Evolutionary conservation across 2,888 invertebrate species (phyloP), one percentile per base, ranked within the genome.

Genomic region (Embidobia sp.): DNA sequence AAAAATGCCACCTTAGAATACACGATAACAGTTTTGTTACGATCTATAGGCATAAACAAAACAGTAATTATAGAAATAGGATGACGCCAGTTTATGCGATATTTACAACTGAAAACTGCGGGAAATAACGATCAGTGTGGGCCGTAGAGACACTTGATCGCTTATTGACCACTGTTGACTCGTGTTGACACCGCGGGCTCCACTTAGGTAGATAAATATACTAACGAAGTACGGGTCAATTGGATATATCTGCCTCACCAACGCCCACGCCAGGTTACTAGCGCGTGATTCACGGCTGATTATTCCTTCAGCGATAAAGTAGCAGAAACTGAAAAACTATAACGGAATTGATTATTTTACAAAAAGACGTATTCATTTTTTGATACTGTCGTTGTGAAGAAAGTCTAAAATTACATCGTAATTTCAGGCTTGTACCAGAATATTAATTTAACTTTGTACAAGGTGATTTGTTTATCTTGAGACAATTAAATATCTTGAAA

Each of bases 121-220:
- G 66, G 64, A 75, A 77, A 69, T 73, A 75, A 77, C 67, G 82
- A 81, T 81, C 83, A 83, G 87, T 85, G 87, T 87, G 84, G 86
- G 88, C 85, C 81, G 86, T 82, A 80, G 82, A 84, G 85, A 83
- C 84, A 84, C 85, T 86, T 87, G 86, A 88, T 88, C 85, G 87
- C 88, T 88, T 87, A 89, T 88, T 88, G 89, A 88, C 87, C 87
- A 88, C 87, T 88, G 89, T 88, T 88, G 88, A 89, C 88, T 88
- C 82, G 87, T 88, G 89, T 89, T 89, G 88, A 88, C 89, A 88
- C 88, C 88, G 86, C 88, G 87, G 87, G 88, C 88, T 86, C 86
- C 85, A 80, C 85, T 85, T 86, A 87, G 87, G 76, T 86, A 82
- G 87, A 87, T 88, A 87, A 87, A 88, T 87, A 87, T 83, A 85